Conservation (phyloP, 2,888 invertebrate species). For the Plebejus anna region DNA sequence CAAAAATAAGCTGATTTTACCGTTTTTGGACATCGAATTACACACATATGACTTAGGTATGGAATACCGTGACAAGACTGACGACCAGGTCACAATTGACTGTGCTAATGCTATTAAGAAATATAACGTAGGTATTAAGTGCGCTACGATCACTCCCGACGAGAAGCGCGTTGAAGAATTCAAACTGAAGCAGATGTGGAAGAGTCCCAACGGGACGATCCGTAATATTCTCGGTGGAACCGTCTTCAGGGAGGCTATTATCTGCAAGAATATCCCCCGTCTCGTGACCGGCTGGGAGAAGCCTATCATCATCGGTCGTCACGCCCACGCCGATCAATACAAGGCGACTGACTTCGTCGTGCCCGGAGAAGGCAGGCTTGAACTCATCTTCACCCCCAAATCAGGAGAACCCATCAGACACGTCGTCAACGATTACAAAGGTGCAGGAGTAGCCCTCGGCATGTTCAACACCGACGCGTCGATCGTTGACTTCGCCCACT, state of each 20-base stretch:
- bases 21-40: constrained; percentile 96
- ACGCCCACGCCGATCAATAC: constrained; percentile 98
- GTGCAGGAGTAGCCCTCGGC: constrained; percentile 94
- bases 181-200: constrained; percentile 94
- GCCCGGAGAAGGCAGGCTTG: constrained; percentile 92
- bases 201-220: constrained; percentile 93
- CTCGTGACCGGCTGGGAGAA: constrained; percentile 97
- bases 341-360: constrained; percentile 98
- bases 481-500: constrained; percentile 96
- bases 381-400: constrained; percentile 88
- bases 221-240: constrained; percentile 93
- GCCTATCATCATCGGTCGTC: constrained; percentile 98
- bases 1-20: constrained; percentile 97
- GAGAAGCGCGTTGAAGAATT: constrained; percentile 96
- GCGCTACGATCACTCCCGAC: constrained; percentile 99
- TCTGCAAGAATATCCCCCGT: constrained; percentile 96
- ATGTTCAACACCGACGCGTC: constrained; percentile 98
- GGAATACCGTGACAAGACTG: constrained; percentile 95
- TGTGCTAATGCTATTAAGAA: constrained; percentile 98
- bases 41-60: constrained; percentile 97
- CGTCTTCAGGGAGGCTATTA: constrained; percentile 91
- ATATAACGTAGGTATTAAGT: constrained; percentile 99
- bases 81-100: constrained; percentile 97
- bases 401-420: constrained; percentile 83
- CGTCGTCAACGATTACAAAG: constrained; percentile 91